Evolutionary conservation across 2,797 vertebrate genomes (phyloP).

Genomic region (Pelobates cultripes): DNA sequence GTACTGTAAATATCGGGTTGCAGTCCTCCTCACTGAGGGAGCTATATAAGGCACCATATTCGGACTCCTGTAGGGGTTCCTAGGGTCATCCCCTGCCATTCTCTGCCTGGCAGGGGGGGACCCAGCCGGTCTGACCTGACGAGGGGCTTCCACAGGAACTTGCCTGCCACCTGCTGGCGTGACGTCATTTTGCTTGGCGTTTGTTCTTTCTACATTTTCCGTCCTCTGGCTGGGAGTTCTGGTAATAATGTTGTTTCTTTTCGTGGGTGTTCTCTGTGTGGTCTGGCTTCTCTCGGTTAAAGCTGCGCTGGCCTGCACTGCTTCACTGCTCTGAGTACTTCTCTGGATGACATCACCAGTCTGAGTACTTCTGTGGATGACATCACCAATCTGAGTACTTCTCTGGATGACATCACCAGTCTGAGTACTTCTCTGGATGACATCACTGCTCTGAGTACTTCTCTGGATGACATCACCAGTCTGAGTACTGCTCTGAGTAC

Average conservation of each 20-base stretch:
- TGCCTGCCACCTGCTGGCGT: not conserved
- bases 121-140: not conserved
- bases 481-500: not conserved
- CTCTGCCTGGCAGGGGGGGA: conserved; percentile 19
- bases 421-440: not conserved
- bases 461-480: not conserved
- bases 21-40: conserved; percentile 57
- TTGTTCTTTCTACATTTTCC: not conserved
- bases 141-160: not conserved
- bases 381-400: not conserved
- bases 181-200: not conserved
- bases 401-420: too few relatives aligned
- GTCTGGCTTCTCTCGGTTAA: not conserved
- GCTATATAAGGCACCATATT: conserved; percentile 74
- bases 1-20: conserved; percentile 74
- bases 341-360: not conserved
- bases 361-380: not conserved
- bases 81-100: conserved; percentile 67
- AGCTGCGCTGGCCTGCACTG: not conserved
- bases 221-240: not conserved
- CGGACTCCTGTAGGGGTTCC: conserved; percentile 63
- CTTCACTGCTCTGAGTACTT: not conserved
- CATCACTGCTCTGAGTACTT: not conserved
- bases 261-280: not conserved
- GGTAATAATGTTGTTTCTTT: conserved; percentile 1